Evolutionary conservation across 1,140 invertebrate genomes (phyloP), one percentile per base, ranked within the genome.

Genomic region (Ceratina japonica): DNA sequence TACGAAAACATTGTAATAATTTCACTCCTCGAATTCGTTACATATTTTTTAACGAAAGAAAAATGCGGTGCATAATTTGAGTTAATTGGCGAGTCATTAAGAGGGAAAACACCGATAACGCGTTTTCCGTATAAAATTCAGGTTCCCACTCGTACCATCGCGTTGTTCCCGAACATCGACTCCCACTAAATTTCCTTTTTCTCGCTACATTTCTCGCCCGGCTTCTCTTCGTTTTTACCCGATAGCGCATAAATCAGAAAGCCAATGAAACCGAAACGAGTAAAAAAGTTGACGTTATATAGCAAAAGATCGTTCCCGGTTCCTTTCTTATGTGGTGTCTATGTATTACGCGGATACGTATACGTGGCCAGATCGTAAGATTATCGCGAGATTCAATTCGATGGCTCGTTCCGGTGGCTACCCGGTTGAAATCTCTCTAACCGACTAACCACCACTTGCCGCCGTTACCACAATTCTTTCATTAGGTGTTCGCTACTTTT

Each of bases 351-450:
- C 27, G 18, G 51, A 27, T 27, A 44, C 27, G 20, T 27, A 27
- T 27, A 44, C 27, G 20, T 27, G 31, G 3, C 27, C 15, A 18
- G 65, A 69, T 69, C 74, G 18, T 51, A 51, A 76, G 54, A 76
- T 68, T 49, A 76, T 69, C 64, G 16, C 13, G 13, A 51, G 56
- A 69, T 76, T 51, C 74, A 76, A 69, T 76, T 76, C 74, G 22
- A 15, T 16, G 15, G 54, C 37, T 51, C 31, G 64, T 69, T 61
- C 27, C 31, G n/a, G 52, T 54, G 31, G 69, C 37, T 16, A 61
- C 22, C 18, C 16, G 16, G 4, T 61, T 44, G 27, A 24, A 61
- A 51, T 65, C 54, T 51, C 64, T 44, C 54, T 59, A 31, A 31
- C 27, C 27, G 27, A 31, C 27, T 31, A 31, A 31, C 8, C 54